Conservation (phyloP, 2,113 vertebrate species). For the Nanger granti region DNA sequence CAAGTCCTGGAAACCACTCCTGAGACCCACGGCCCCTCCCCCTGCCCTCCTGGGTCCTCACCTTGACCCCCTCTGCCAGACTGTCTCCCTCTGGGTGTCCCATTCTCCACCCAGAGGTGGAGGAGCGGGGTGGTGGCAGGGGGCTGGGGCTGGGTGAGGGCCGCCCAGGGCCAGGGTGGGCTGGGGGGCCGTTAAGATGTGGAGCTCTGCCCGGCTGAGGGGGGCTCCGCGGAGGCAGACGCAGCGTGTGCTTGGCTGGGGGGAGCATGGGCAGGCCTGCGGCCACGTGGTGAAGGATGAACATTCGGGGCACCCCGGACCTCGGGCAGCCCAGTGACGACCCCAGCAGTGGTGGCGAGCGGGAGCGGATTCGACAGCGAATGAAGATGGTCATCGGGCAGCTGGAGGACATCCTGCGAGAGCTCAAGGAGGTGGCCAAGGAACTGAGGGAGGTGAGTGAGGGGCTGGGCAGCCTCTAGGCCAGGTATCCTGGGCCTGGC, state of each 20-base stretch:
- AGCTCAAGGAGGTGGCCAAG: slow-evolving; percentile 98
- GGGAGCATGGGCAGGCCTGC: slow-evolving; percentile 93
- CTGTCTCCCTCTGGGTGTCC: slow-evolving; percentile 49
- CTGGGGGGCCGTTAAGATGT: slow-evolving; percentile 94
- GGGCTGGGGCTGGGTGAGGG: slow-evolving; percentile 60
- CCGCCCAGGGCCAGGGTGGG: slow-evolving; percentile 70
- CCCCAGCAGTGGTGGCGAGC: slow-evolving; percentile 89
- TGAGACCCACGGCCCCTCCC: slow-evolving; percentile 42
- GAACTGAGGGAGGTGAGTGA: slow-evolving; percentile 94
- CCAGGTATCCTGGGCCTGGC: neutral
- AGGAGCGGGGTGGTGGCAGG: slow-evolving; percentile 19
- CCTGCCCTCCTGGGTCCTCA: slow-evolving; percentile 31
- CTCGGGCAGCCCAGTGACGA: slow-evolving; percentile 89
- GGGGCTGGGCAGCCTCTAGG: neutral
- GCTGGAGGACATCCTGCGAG: slow-evolving; percentile 93
- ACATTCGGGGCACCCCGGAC: slow-evolving; percentile 91
- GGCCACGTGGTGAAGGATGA: slow-evolving; percentile 94
- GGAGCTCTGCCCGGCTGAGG: slow-evolving; percentile 90
- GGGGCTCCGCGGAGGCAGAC: slow-evolving; percentile 93
- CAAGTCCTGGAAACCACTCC: slow-evolving; percentile 30
- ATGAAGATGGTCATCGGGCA: slow-evolving; percentile 98
- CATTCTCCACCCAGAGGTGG: slow-evolving; percentile 49
- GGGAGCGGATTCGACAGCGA: slow-evolving; percentile 93
- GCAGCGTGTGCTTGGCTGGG: slow-evolving; percentile 81
- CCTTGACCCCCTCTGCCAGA: slow-evolving; percentile 41